Conservation (phyloP, 2,888 invertebrate genomes). For the Xestia ashworthii region DNA sequence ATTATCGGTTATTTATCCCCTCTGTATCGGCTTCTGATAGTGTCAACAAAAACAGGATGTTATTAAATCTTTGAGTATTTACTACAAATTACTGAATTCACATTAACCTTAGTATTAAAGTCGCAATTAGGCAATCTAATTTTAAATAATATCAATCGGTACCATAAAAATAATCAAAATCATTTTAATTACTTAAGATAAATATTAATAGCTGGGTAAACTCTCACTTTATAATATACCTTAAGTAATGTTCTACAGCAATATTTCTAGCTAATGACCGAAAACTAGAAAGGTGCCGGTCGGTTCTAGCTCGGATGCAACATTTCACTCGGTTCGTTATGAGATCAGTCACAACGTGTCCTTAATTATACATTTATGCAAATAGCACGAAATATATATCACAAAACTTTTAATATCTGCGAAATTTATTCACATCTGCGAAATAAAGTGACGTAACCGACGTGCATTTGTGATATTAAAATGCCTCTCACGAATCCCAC, state of each 20-base stretch:
- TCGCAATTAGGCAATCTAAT: conserved; percentile 5
- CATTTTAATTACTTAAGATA: conserved; percentile 5
- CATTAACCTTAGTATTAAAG: conserved; percentile 6
- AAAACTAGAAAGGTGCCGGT: conserved; percentile 57
- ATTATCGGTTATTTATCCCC: conserved; percentile 52
- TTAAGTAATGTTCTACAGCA: conserved; percentile 38
- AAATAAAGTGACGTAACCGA: conserved; percentile 52
- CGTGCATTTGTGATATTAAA: conserved; percentile 43
- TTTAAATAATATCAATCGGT: neutral
- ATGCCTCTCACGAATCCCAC: conserved; percentile 26
- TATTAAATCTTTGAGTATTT: neutral
- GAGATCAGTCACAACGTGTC: conserved; percentile 51
- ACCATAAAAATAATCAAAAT: conserved; percentile 17
- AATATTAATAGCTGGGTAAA: conserved; percentile 31
- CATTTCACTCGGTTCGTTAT: conserved; percentile 60
- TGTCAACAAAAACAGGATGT: conserved; percentile 47
- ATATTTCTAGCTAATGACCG: conserved; percentile 49
- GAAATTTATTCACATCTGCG: conserved; percentile 48
- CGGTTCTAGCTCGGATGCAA: conserved; percentile 52
- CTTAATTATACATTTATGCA: conserved; percentile 64
- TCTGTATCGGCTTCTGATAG: conserved; percentile 33
- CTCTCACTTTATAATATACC: conserved; percentile 31
- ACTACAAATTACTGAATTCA: conserved; percentile 1
- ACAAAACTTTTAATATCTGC: conserved; percentile 47
- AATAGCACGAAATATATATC: conserved; percentile 56